Percentiles rank a stretch among this genome's conserved stretches.
phyloP scores from a whole-genome alignment of 53 echinoderm and acorn worm genomes.

The Echinometra lucunter region DNA sequence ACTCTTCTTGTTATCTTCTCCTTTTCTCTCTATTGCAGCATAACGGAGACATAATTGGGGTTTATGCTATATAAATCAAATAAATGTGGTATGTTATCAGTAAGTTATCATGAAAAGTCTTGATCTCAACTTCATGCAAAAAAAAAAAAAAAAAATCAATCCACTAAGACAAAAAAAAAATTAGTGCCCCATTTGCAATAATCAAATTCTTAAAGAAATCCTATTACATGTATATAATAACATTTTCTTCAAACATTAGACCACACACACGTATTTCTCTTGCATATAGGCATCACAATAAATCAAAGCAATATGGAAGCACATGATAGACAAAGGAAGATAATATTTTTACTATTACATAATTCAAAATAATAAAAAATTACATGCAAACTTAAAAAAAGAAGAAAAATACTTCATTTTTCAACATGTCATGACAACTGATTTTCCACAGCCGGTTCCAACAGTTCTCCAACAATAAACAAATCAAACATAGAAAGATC shows the following conservation, averaged over 20 bases:
- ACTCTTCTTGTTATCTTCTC: no score
- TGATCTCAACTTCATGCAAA: no score
- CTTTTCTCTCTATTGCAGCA: no score
- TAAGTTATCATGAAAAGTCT: no score
- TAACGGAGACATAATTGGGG: no score
- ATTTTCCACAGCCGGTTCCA: not conserved
- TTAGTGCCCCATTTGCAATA: not conserved
- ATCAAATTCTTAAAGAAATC: not conserved
- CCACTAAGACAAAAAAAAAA: not conserved
- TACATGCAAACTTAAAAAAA: not conserved
- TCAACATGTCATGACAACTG: not conserved
- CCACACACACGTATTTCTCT: not conserved
- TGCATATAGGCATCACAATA: not conserved
- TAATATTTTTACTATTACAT: not conserved
- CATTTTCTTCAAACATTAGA: not conserved
- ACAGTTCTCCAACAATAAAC: not conserved
- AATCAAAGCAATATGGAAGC: not conserved
- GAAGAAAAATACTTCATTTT: not conserved
- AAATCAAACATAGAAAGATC: not conserved
- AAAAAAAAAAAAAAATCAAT: not conserved
- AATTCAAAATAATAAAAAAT: not conserved
- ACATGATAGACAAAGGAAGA: not conserved
- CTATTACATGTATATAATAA: not conserved
- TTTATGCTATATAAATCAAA: no score
- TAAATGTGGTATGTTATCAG: no score